Conservation (phyloP, 2,888 invertebrate genomes). For the Dynastes grantii region DNA sequence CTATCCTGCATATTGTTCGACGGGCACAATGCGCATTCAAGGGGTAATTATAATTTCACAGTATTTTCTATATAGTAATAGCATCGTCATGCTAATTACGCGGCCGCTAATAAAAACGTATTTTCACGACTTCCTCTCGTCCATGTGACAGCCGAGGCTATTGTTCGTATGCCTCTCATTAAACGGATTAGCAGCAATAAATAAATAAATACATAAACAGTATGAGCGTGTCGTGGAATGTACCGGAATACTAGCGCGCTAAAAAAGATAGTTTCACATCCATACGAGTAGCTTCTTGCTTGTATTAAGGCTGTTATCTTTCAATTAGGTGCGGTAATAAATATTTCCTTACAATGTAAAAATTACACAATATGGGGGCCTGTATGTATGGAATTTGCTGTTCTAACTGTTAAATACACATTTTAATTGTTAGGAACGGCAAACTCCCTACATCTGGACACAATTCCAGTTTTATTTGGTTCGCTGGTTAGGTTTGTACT, state of each 20-base stretch:
- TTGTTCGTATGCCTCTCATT: not conserved
- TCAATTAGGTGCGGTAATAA: not conserved
- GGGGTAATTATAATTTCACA: constrained; percentile 1
- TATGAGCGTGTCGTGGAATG: not conserved
- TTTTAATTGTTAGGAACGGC: too few relatives aligned
- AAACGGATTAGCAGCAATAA: constrained; percentile 9
- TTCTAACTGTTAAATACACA: not conserved
- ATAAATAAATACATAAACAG: not conserved
- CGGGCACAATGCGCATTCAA: too few relatives aligned
- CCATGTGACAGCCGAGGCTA: constrained; percentile 1
- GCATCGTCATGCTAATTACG: not conserved
- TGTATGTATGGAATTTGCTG: not conserved
- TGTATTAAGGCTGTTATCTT: not conserved
- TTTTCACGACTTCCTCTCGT: constrained; percentile 11
- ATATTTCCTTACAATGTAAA: too few relatives aligned
- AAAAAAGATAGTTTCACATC: constrained; percentile 4
- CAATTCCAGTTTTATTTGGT: too few relatives aligned
- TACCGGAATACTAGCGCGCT: not conserved
- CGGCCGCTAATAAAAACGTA: not conserved
- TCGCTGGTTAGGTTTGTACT: too few relatives aligned
- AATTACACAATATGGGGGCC: too few relatives aligned
- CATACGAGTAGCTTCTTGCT: not conserved
- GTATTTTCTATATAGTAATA: not conserved
- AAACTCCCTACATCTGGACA: too few relatives aligned
- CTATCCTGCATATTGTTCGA: too few relatives aligned